phyloP scores from a whole-genome alignment of 2,797 vertebrate species.

The Sarcoramphus papa region DNA sequence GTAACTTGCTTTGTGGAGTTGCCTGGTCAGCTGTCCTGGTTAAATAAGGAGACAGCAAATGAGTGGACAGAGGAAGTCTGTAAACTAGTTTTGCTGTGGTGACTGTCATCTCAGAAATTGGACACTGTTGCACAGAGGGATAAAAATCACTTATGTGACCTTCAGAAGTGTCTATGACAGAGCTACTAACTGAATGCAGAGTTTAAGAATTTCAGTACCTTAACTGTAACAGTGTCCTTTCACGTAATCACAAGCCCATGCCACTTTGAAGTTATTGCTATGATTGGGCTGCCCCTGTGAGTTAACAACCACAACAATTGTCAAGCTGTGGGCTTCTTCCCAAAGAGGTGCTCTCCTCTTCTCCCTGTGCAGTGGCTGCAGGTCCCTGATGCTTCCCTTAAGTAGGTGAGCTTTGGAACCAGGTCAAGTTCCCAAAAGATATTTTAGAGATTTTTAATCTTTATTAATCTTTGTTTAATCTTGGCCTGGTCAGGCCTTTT shows the following conservation, averaged over 20 bases:
- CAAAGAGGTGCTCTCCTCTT: not conserved
- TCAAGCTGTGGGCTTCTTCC: not conserved
- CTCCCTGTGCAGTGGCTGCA: not conserved
- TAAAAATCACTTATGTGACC: not conserved
- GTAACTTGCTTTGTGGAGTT: not conserved
- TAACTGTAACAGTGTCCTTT: not conserved
- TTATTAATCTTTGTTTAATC: not conserved
- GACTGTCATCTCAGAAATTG: not conserved
- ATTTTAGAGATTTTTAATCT: not conserved
- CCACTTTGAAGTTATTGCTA: not conserved
- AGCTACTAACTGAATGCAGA: not conserved
- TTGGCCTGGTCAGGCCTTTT: not conserved
- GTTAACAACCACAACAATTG: not conserved
- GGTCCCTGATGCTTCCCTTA: not conserved
- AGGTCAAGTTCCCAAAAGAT: not conserved
- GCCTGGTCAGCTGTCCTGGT: not conserved
- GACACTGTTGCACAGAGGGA: not conserved
- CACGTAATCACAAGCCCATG: accelerated
- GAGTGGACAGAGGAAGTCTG: not conserved
- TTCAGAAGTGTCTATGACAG: not conserved
- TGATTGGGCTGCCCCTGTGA: not conserved
- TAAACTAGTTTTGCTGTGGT: not conserved
- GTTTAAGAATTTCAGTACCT: not conserved
- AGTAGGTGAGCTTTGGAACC: not conserved
- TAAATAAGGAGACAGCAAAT: not conserved